Evolutionary conservation across 2,113 vertebrate genomes (phyloP).

Genomic region (Collichthys lucidus): DNA sequence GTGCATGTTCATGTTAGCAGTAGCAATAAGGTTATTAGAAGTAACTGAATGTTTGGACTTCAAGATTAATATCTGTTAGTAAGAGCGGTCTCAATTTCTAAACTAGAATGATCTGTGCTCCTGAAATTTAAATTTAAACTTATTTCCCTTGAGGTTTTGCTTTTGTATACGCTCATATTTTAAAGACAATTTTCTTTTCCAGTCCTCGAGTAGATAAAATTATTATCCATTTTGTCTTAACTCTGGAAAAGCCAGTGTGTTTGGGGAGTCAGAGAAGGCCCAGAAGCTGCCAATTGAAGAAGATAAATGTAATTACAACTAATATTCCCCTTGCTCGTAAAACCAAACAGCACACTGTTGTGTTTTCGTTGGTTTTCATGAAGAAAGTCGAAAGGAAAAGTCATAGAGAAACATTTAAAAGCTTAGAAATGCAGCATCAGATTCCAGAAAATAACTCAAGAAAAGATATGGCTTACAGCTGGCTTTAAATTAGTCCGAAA

Average conservation of each 20-base stretch:
- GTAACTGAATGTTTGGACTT: neutral
- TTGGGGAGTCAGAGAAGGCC: constrained; percentile 42
- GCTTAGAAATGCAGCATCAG: neutral
- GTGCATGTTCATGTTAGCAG: neutral
- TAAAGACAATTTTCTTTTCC: constrained; percentile 32
- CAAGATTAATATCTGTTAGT: neutral
- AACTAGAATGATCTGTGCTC: constrained; percentile 7
- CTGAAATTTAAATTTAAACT: constrained; percentile 22
- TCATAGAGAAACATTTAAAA: neutral
- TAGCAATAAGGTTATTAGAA: neutral
- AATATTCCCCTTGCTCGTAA: constrained; percentile 39
- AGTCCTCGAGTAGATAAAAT: constrained; percentile 32
- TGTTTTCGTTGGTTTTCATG: neutral
- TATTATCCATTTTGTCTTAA: constrained; percentile 46
- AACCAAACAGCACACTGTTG: constrained; percentile 13
- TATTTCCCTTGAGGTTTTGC: constrained; percentile 46
- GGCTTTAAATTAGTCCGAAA: neutral
- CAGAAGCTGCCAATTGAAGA: constrained; percentile 52
- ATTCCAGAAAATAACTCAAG: neutral
- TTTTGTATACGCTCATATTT: constrained; percentile 31
- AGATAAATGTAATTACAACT: constrained; percentile 53
- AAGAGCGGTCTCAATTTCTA: constrained; percentile 9
- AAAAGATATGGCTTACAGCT: neutral
- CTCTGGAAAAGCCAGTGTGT: constrained; percentile 30
- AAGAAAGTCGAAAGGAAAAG: constrained; percentile 12